A percentile compares a stretch with the other conserved stretches of the same genome.
Conservation (phyloP, 2,113 vertebrate genomes). For the Cynopterus brachyotis region DNA sequence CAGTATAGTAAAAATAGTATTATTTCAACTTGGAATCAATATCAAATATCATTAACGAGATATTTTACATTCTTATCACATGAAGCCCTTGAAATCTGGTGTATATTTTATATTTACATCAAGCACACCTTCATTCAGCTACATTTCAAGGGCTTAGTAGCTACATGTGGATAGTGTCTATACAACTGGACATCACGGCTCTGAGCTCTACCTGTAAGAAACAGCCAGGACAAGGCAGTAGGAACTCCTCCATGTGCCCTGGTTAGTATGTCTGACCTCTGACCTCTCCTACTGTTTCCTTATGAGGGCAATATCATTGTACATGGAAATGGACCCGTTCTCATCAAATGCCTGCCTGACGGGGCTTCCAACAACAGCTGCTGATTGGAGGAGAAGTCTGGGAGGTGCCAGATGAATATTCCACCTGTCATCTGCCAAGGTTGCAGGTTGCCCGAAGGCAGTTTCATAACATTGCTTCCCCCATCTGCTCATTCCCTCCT, state of each 20-base stretch:
- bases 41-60: background rate
- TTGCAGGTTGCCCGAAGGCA: conserved; percentile 52
- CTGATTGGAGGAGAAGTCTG: conserved; percentile 7
- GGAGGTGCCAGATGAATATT: conserved; percentile 15
- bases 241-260: background rate
- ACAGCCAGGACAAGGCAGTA: background rate
- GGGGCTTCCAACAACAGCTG: conserved; percentile 37
- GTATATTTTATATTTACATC: background rate
- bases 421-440: conserved; percentile 64
- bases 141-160: background rate
- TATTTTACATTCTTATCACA: background rate
- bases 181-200: background rate
- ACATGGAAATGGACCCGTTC: background rate
- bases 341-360: background rate
- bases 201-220: background rate
- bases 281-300: background rate
- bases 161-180: background rate
- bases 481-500: background rate
- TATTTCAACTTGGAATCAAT: background rate
- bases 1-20: background rate
- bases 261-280: background rate
- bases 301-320: background rate
- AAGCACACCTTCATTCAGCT: background rate
- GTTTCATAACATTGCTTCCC: conserved; percentile 30
- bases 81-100: background rate